Percentiles rank a stretch among this genome's conserved stretches.
Conservation (phyloP, 2,888 invertebrate species). For the Phyllotreta striolata region DNA sequence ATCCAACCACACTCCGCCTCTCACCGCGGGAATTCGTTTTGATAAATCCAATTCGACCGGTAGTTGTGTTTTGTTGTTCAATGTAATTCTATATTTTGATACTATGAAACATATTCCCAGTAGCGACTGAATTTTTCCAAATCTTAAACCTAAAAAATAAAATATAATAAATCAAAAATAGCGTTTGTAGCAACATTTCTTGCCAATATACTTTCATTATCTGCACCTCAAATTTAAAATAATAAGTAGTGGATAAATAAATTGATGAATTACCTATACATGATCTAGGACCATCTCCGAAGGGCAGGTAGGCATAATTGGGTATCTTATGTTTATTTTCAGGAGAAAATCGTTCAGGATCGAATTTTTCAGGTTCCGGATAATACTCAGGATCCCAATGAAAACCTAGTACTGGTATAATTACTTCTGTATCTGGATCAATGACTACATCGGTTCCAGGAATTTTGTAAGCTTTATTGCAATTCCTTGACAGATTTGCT, state of each 20-base stretch:
- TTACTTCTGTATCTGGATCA: constrained; percentile 52
- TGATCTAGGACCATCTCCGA: constrained; percentile 45
- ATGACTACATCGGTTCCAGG: constrained; percentile 30
- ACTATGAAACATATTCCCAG: constrained; percentile 32
- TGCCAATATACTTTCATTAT: no score
- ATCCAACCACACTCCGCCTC: constrained; percentile 16
- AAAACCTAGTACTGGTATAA: constrained; percentile 55
- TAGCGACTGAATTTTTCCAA: constrained; percentile 28
- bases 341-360: constrained; percentile 52
- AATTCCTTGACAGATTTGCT: constrained; percentile 62
- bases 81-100: constrained; percentile 34
- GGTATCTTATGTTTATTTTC: constrained; percentile 57
- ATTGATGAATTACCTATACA: constrained; percentile 39
- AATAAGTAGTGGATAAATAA: no score
- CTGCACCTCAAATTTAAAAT: no score
- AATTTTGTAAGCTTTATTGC: constrained; percentile 60
- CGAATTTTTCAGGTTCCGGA: constrained; percentile 61
- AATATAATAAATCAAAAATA: no score
- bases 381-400: constrained; percentile 59
- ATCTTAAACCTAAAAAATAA: constrained; percentile 21
- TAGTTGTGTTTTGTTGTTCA: constrained; percentile 37
- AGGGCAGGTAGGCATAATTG: constrained; percentile 44
- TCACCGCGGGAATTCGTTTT: neutral
- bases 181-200: no score
- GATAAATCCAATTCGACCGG: constrained; percentile 26